Percentiles rank a stretch among this genome's conserved stretches.
phyloP scores from a whole-genome alignment of 2,888 invertebrate species.

The Leuctra nigra region DNA sequence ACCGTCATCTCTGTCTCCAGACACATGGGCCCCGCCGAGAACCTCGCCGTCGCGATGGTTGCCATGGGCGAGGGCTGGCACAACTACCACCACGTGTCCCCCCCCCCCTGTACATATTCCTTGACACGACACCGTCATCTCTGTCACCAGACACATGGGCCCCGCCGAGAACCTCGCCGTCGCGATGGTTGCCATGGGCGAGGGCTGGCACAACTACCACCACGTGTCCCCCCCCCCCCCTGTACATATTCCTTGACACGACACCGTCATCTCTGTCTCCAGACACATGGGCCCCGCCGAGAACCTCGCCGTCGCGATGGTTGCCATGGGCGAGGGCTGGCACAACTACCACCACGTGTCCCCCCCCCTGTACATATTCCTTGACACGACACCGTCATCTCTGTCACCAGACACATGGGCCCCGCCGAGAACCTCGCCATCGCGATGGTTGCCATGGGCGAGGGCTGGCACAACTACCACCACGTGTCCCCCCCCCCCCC shows the following conservation, averaged over 20 bases:
- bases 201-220: constrained; percentile 51
- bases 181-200: constrained; percentile 37
- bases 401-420: no score
- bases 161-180: constrained; percentile 29
- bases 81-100: constrained; percentile 52
- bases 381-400: no score
- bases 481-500: no score
- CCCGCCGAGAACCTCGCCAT: no score
- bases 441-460: no score
- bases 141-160: neutral
- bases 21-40: constrained; percentile 19
- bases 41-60: constrained; percentile 34
- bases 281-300: neutral
- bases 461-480: no score
- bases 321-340: constrained; percentile 43
- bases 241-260: no score
- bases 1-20: no score
- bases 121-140: no score
- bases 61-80: constrained; percentile 46
- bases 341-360: constrained; percentile 51
- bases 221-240: constrained; percentile 54
- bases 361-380: constrained; percentile 66
- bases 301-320: constrained; percentile 34
- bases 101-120: no score
- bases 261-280: no score